phyloP scores from a whole-genome alignment of 1,140 invertebrate species.

The Nylanderia fulva region DNA sequence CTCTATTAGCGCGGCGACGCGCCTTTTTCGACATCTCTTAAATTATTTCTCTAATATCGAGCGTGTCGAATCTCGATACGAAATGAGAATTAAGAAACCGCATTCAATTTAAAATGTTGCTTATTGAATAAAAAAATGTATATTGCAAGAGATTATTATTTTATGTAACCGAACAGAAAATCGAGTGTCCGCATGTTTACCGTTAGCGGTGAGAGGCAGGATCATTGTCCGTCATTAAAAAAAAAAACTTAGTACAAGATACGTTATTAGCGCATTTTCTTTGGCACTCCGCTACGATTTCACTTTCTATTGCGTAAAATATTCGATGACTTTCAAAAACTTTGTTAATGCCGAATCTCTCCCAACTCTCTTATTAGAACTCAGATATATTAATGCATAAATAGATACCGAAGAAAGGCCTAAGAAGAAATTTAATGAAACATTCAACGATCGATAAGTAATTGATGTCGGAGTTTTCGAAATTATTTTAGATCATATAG shows the following conservation, averaged over 20 bases:
- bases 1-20: not conserved
- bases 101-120: not conserved
- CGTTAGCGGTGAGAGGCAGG: not conserved
- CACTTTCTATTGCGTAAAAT: slow-evolving; percentile 18
- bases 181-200: not conserved
- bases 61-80: not conserved
- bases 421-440: slow-evolving; percentile 4
- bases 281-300: not conserved
- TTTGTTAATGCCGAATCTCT: not conserved
- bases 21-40: not conserved
- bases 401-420: not conserved
- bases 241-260: not conserved
- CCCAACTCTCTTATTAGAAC: not conserved
- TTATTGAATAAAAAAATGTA: not conserved
- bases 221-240: not conserved
- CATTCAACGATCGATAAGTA: not conserved
- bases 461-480: not conserved
- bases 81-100: not conserved
- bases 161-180: not conserved
- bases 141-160: not conserved
- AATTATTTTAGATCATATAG: slow-evolving; percentile 5
- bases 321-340: slow-evolving; percentile 1
- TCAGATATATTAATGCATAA: not conserved
- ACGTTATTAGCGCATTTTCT: slow-evolving; percentile 5
- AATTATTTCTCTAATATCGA: not conserved